Base-by-base conservation (phyloP, 2,797 vertebrate species). In the Premnoplex brunnescens region DNA sequence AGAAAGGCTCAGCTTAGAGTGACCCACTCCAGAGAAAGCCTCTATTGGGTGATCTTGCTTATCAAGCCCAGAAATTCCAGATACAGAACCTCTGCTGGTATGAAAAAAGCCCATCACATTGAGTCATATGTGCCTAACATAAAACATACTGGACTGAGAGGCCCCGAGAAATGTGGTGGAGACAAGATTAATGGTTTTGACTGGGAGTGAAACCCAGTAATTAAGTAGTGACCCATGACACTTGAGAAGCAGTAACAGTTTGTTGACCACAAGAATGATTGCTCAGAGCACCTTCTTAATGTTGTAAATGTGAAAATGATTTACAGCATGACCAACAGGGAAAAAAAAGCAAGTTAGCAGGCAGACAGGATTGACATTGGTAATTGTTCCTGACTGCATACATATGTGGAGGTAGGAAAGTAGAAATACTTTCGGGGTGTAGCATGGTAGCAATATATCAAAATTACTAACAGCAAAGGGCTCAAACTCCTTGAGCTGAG, bases 111-210 rank as follows among this genome's bases (percentile, higher is more conserved):
- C 7, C 74, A 85, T 69, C 55, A 58, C 55, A 91, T 88, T 24
- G 85, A 91, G 76, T 72, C 9, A 1, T 22, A 43, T 34, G 44
- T 37, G 66, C 51, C 91, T 97, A 94, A 96, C 93, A 74, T 71
- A 94, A 96, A 96, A 93, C 92, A 96, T 44, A 41, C 76, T 56
- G 85, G 84, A 52, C 54, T 62, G 78, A 95, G 96, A 96, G 96
- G 89, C 91, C 87, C 88, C 73, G 60, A 58, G 84, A 89, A 95
- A 94, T 83, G 63, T 82, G 84, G 85, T 74, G 77, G 96, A 96
- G 96, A 97, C 93, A 97, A 97, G 96, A 97, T 96, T 95, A 95
- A 97, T 96, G 85, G 93, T 78, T 95, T 94, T 86, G 95, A 95
- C 94, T 89, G 93, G 89, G 94, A 97, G 96, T 93, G 91, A 97